Evolutionary conservation across 2,797 vertebrate species (phyloP), one percentile per base, ranked within the genome.

Genomic region (Pyrocephalus nanus): DNA sequence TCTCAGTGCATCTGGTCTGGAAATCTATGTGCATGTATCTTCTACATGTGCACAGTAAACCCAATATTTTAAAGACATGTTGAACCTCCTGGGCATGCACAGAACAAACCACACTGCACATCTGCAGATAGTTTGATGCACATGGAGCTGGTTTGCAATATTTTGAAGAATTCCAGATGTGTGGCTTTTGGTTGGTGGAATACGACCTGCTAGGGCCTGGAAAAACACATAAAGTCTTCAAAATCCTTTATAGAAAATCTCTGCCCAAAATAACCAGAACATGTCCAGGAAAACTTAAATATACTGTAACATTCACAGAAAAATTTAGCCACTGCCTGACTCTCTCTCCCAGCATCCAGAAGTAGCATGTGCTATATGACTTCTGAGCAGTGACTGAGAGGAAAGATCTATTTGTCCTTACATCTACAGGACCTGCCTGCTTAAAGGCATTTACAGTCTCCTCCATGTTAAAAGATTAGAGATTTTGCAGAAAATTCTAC

Each of bases 161-260:
- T 81, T 57, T 62, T 93, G 76, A 95, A 64, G 58, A 72, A 81
- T 86, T 92, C 66, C 90, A 90, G 58, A 91, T 89, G 53, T 53
- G 23, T 83, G 42, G 25, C 7, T 88, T 92, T 92, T 69, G 18
- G 14, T 90, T 88, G 62, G 70, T 0, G 0, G 36, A 11, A 58
- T 66, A 84, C 45, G 22, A 75, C 67, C 54, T 90, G 15, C 29
- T 55, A 78, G 13, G 62, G 54, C 47, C 51, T 93, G 43, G 58
- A 86, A 92, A 94, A 94, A 84, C 6, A 57, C 3, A 74, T 26
- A 23, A 64, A 40, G 22, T 78, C 40, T 62, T 95, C n/a, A 83
- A 78, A 83, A 86, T 51, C 27, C 25, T 90, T 80, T 51, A 40
- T 11, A 88, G 76, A 90, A 89, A 89, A 71, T 45, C 11, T 57